phyloP scores from a whole-genome alignment of 2,888 invertebrate genomes.

The Eilema sororculum region DNA sequence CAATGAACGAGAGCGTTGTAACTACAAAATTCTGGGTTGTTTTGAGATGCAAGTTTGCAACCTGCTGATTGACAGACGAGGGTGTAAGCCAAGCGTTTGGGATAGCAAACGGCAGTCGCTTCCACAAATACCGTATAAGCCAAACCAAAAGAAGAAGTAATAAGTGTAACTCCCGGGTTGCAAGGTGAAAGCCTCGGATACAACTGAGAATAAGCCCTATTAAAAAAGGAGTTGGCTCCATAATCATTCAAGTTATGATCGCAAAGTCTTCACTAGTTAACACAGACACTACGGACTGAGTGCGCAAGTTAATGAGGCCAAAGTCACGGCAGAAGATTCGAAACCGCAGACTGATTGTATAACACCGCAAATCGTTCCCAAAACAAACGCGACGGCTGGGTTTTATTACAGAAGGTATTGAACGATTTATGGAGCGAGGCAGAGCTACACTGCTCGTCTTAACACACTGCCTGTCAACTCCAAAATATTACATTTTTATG shows the following conservation, averaged over 20 bases:
- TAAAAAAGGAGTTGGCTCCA: background rate
- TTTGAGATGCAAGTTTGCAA: too few relatives aligned
- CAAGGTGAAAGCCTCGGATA: too few relatives aligned
- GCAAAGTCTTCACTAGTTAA: background rate
- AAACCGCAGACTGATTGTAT: slow-evolving; percentile 35
- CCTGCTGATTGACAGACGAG: too few relatives aligned
- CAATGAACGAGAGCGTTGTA: too few relatives aligned
- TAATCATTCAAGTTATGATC: background rate
- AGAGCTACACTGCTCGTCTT: background rate
- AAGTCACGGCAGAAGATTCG: slow-evolving; percentile 10
- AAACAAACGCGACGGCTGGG: slow-evolving; percentile 33
- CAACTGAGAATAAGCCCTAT: too few relatives aligned
- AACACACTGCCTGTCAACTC: slow-evolving; percentile 3
- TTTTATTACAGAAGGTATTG: slow-evolving; percentile 46
- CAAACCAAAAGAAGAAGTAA: too few relatives aligned
- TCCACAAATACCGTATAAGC: too few relatives aligned
- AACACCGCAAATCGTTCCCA: slow-evolving; percentile 32
- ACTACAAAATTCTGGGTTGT: too few relatives aligned
- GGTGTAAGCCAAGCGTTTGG: too few relatives aligned
- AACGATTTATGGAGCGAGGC: slow-evolving; percentile 51
- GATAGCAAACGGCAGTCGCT: too few relatives aligned
- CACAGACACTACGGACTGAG: background rate
- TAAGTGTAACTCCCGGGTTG: too few relatives aligned
- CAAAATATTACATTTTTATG: background rate
- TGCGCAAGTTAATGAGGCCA: background rate